Evolutionary conservation across 2,888 invertebrate genomes (phyloP).

Genomic region (Augochlorella aurata): DNA sequence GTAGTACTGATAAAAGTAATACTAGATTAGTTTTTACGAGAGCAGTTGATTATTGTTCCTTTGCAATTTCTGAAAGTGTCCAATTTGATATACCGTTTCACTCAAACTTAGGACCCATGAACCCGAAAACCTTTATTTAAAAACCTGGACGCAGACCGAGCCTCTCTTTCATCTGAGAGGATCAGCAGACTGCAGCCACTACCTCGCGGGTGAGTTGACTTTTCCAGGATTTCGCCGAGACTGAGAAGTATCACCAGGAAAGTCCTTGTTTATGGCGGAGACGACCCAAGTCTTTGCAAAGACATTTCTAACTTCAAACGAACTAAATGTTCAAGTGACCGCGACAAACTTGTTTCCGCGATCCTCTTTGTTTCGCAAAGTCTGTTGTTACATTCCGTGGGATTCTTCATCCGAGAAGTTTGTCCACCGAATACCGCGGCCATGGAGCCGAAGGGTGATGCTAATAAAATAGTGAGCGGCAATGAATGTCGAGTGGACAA

Average conservation of each 20-base stretch:
- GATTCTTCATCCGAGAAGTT: not conserved
- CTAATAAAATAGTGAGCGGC: conserved; percentile 22
- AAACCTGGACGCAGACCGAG: not conserved
- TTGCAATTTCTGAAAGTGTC: too few relatives aligned
- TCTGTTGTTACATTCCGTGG: not conserved
- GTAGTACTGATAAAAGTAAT: too few relatives aligned
- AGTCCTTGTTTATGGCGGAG: not conserved
- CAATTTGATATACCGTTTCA: too few relatives aligned
- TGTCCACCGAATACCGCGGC: not conserved
- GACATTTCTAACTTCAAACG: not conserved
- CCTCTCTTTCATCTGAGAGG: not conserved
- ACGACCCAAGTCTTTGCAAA: not conserved
- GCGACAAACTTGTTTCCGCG: not conserved
- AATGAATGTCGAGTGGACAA: conserved; percentile 49
- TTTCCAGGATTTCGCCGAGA: not conserved
- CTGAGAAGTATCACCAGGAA: not conserved
- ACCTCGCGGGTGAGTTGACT: not conserved
- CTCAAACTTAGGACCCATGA: too few relatives aligned
- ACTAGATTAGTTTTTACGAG: too few relatives aligned
- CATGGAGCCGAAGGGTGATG: not conserved
- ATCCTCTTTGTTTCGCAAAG: not conserved
- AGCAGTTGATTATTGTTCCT: too few relatives aligned
- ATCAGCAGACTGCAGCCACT: not conserved
- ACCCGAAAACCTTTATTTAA: not conserved
- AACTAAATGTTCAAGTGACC: not conserved